These are phyloP conservation scores for Cataglyphis rosenhaueri DNA, from an alignment of 2,888 invertebrate species.

Conservation along the genomic window DNA sequence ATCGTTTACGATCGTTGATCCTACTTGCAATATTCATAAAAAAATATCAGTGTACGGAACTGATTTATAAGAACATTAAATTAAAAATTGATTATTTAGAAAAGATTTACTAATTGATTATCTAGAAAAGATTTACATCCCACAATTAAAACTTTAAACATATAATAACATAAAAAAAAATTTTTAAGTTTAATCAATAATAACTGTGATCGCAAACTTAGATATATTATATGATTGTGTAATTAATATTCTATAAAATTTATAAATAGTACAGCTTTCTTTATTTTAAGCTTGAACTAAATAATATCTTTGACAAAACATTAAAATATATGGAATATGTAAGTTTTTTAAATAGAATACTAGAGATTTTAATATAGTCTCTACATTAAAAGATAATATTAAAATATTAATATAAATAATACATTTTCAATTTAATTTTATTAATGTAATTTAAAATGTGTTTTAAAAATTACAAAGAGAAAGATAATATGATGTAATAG, in stretches of 20 bases:
- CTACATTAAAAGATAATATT: background rate
- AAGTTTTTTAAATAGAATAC: background rate
- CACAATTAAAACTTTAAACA: background rate
- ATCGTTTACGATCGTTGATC: slow-evolving; percentile 19
- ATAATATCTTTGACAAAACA: background rate
- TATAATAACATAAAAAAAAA: background rate
- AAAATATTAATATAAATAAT: background rate
- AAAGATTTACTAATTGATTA: background rate
- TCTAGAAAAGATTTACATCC: background rate
- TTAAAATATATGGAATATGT: background rate
- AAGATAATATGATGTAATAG: background rate
- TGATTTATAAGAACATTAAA: background rate
- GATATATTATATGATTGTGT: background rate
- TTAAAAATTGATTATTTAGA: background rate
- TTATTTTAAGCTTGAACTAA: background rate
- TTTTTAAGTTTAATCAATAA: background rate
- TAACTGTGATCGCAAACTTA: background rate
- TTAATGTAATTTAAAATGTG: background rate
- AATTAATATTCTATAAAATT: background rate
- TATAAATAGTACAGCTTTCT: background rate
- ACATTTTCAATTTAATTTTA: background rate
- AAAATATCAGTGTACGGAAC: background rate
- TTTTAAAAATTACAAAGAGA: background rate
- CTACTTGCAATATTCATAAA: background rate
- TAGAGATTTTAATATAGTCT: background rate